These are phyloP conservation scores for Morinoia aosen DNA, from an alignment of 2,888 invertebrate species.

Conservation along the genomic window DNA sequence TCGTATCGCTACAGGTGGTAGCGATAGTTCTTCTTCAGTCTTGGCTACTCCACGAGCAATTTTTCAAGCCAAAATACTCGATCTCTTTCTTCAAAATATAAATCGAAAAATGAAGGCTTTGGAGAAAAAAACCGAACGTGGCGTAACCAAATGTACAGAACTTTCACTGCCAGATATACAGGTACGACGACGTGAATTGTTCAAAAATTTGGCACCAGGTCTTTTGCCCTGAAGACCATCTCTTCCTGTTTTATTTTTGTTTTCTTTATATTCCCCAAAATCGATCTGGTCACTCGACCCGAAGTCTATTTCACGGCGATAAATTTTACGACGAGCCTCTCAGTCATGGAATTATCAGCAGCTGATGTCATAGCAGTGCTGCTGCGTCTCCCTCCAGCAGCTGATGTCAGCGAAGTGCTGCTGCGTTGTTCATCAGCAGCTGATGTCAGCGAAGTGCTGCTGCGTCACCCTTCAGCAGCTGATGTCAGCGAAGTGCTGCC, in stretches of 20 bases:
- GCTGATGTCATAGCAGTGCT: background rate
- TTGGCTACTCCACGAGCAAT: too few relatives aligned
- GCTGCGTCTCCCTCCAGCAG: background rate
- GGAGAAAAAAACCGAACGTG: too few relatives aligned
- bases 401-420: background rate
- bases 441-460: background rate
- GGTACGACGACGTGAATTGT: background rate
- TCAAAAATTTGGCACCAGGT: background rate
- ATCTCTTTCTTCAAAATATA: too few relatives aligned
- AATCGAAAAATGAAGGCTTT: too few relatives aligned
- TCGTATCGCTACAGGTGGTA: too few relatives aligned
- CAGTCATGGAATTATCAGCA: background rate
- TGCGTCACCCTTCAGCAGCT: background rate
- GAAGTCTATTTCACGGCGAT: conserved; percentile 6
- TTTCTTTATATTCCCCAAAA: background rate
- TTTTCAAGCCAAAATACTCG: too few relatives aligned
- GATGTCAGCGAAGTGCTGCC: background rate
- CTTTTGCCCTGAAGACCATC: background rate
- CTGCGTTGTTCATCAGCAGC: background rate
- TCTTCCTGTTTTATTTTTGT: background rate
- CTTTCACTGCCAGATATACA: background rate
- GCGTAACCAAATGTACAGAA: too few relatives aligned
- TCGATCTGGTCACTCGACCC: background rate
- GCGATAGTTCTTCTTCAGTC: too few relatives aligned
- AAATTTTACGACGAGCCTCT: conserved; percentile 5